These are phyloP conservation scores for Drosophila flavopinicola DNA, from an alignment of 2,888 invertebrate species.

Conservation along the genomic window DNA sequence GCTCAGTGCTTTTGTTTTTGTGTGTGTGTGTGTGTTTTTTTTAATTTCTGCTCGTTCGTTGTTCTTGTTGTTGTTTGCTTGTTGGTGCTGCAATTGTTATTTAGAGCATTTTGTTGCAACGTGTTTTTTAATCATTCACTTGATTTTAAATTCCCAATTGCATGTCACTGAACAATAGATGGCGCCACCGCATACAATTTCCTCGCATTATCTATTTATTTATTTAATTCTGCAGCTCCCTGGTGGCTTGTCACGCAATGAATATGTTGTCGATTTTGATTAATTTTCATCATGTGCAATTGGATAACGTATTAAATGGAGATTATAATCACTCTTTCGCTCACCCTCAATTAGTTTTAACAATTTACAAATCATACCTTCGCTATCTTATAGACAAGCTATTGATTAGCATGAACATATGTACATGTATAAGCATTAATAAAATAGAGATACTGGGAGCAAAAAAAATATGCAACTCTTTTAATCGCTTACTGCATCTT, in stretches of 20 bases:
- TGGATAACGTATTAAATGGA: too few relatives aligned
- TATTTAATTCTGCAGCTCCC: neutral
- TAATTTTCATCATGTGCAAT: too few relatives aligned
- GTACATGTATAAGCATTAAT: too few relatives aligned
- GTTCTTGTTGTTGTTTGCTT: neutral
- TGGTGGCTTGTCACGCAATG: neutral
- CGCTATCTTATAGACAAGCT: too few relatives aligned
- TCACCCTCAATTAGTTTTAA: neutral
- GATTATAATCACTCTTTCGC: neutral
- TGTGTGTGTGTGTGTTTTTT: constrained; percentile 2
- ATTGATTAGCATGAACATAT: too few relatives aligned
- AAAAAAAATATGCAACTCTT: too few relatives aligned
- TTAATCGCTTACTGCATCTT: too few relatives aligned
- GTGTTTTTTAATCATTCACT: constrained; percentile 1
- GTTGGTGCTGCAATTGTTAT: constrained; percentile 8
- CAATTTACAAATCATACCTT: too few relatives aligned
- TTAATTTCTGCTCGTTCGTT: constrained; percentile 2
- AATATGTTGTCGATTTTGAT: constrained; percentile 6
- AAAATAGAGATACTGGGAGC: too few relatives aligned
- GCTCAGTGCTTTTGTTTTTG: constrained; percentile 10
- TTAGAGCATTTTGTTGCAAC: constrained; percentile 3
- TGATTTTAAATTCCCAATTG: constrained; percentile 6
- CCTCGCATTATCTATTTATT: neutral
- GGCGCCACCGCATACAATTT: constrained; percentile 18
- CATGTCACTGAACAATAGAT: constrained; percentile 27